phyloP scores from a whole-genome alignment of 2,888 invertebrate genomes.

The Liodrosophila aerea region DNA sequence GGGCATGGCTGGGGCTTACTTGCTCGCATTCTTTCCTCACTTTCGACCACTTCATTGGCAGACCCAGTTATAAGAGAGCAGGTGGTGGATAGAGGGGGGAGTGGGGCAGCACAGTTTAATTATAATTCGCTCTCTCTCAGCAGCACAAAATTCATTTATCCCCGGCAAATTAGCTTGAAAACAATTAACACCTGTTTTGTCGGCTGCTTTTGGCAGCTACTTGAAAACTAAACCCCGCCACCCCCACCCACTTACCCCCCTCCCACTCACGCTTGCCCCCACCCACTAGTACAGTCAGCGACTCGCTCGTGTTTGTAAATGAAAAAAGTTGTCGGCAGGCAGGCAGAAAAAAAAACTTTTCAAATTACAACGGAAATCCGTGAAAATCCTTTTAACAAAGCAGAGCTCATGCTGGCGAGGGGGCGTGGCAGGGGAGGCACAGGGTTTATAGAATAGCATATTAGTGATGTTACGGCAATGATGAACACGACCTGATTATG shows the following conservation, averaged over 20 bases:
- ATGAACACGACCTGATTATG: constrained; percentile 54
- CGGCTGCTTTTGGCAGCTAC: constrained; percentile 69
- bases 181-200: constrained; percentile 76
- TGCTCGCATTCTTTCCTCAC: too few relatives aligned
- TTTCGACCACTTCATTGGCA: too few relatives aligned
- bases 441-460: constrained; percentile 35
- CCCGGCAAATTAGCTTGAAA: constrained; percentile 71
- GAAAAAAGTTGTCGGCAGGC: constrained; percentile 66
- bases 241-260: background rate
- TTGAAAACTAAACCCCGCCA: constrained; percentile 60
- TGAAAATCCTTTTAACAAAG: constrained; percentile 79
- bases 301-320: constrained; percentile 51
- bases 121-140: constrained; percentile 44
- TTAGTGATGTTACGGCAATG: constrained; percentile 49
- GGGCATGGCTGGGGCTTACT: too few relatives aligned
- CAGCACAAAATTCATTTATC: constrained; percentile 64
- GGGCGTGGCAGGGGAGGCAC: background rate
- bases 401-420: constrained; percentile 69
- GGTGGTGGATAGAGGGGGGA: too few relatives aligned
- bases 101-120: constrained; percentile 70
- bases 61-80: background rate
- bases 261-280: too few relatives aligned
- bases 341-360: constrained; percentile 61
- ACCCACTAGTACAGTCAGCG: too few relatives aligned
- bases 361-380: constrained; percentile 80